Evolutionary conservation across 2,797 vertebrate genomes (phyloP).

Genomic region (Todus mexicanus): DNA sequence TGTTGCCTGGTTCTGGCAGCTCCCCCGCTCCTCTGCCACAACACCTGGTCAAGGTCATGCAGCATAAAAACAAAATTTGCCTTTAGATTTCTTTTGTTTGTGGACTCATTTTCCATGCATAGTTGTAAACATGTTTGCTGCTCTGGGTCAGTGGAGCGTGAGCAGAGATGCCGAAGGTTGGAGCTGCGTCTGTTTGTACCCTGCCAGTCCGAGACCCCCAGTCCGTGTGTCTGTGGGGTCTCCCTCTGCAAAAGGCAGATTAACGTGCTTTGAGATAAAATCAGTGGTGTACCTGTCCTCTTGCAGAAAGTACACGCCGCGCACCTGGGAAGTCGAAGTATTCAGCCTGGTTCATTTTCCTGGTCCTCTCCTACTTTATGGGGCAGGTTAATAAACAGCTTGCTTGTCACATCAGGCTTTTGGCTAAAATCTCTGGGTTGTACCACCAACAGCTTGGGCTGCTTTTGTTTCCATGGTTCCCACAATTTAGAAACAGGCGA

Average conservation of each 20-base stretch:
- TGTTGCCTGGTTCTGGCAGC: neutral
- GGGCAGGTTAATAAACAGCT: neutral
- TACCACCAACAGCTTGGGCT: slow-evolving; percentile 68
- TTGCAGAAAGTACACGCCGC: neutral
- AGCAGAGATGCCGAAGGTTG: neutral
- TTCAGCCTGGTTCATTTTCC: neutral
- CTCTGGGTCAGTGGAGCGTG: neutral
- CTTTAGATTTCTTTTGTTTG: neutral
- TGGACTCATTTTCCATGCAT: neutral
- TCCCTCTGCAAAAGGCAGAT: neutral
- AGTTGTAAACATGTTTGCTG: neutral
- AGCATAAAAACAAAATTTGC: neutral
- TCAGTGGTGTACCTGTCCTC: neutral
- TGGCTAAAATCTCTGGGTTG: slow-evolving; percentile 50
- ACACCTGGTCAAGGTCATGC: slow-evolving; percentile 47
- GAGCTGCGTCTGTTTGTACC: neutral
- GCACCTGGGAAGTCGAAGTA: neutral
- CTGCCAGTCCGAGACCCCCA: neutral
- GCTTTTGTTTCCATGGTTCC: slow-evolving; percentile 82
- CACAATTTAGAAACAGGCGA: slow-evolving; percentile 2
- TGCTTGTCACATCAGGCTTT: slow-evolving; percentile 61
- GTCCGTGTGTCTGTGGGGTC: neutral
- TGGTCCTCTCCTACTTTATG: neutral
- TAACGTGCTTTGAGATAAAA: neutral
- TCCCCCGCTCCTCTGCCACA: neutral